phyloP scores from a whole-genome alignment of 2,113 vertebrate species.

The Rhinoderma darwinii region DNA sequence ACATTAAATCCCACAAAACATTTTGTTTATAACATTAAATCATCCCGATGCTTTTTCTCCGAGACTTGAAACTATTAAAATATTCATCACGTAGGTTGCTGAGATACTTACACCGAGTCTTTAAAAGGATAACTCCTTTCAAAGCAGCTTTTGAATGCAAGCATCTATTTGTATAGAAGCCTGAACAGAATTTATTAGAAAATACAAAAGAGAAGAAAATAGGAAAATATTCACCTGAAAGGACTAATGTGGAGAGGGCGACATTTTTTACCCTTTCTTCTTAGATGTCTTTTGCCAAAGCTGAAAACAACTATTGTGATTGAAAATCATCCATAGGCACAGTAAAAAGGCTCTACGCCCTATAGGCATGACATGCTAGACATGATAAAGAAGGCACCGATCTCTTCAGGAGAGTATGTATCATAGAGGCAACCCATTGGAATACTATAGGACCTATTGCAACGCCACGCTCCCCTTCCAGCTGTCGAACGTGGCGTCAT shows the following conservation, averaged over 20 bases:
- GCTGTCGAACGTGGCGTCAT: no score
- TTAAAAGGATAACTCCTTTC: slow-evolving; percentile 71
- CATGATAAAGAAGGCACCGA: not conserved
- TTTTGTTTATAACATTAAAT: slow-evolving; percentile 80
- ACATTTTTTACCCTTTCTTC: not conserved
- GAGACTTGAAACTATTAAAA: slow-evolving; percentile 85
- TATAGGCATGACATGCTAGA: not conserved
- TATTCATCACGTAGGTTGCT: slow-evolving; percentile 80
- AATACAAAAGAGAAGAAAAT: slow-evolving; percentile 61
- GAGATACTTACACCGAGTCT: slow-evolving; percentile 71
- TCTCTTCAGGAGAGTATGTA: not conserved
- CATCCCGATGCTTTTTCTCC: slow-evolving; percentile 72
- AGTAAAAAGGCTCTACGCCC: not conserved
- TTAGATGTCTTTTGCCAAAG: not conserved
- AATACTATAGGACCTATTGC: not conserved
- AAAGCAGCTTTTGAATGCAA: slow-evolving; percentile 69
- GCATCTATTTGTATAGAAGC: slow-evolving; percentile 61
- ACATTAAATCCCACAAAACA: slow-evolving; percentile 80
- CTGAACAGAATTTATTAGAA: slow-evolving; percentile 63
- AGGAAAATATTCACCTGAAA: slow-evolving; percentile 47
- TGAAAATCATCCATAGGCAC: not conserved
- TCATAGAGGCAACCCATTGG: not conserved
- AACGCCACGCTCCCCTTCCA: no score
- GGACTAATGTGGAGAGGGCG: slow-evolving; percentile 32
- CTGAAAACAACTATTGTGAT: not conserved